Conservation (phyloP, 2,888 invertebrate genomes). For the Xanthorhoe designata region DNA sequence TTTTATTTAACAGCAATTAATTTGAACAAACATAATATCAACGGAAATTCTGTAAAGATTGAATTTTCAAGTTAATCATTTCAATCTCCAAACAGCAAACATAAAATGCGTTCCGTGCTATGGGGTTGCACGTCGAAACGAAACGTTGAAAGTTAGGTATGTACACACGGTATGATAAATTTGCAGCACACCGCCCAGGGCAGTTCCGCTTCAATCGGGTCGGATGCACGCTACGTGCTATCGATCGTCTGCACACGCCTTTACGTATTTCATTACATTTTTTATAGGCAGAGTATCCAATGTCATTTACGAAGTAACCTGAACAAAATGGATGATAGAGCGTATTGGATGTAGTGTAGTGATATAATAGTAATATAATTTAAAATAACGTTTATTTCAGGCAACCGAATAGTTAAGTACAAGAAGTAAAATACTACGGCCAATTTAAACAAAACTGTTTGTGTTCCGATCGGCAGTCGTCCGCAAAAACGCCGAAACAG, state of each 20-base stretch:
- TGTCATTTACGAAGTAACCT: background rate
- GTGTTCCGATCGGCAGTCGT: too few species aligned
- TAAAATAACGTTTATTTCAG: too few species aligned
- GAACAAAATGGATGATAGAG: conserved; percentile 42
- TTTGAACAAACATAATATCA: background rate
- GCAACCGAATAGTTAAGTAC: too few species aligned
- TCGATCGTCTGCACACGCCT: conserved; percentile 77
- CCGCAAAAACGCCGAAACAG: too few species aligned
- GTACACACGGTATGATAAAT: conserved; percentile 73
- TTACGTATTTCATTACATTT: conserved; percentile 60
- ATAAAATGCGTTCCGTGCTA: conserved; percentile 17
- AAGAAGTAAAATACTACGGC: too few species aligned
- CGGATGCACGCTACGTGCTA: conserved; percentile 70
- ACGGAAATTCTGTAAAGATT: conserved; percentile 4
- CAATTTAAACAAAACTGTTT: too few species aligned
- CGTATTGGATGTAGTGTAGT: background rate
- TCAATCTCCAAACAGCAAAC: conserved; percentile 20
- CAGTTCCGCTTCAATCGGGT: conserved; percentile 76
- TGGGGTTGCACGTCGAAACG: conserved; percentile 25
- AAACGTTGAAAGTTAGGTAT: conserved; percentile 53
- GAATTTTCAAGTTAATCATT: conserved; percentile 31
- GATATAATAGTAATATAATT: too few species aligned
- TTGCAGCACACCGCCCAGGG: conserved; percentile 73
- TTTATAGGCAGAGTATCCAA: conserved; percentile 7
- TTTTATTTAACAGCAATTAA: background rate